A percentile compares a stretch with the other conserved stretches of the same genome.
These are phyloP conservation scores for Siderastrea siderea DNA, from an alignment of 92 coral and sea anemone species.

Conservation along the genomic window DNA sequence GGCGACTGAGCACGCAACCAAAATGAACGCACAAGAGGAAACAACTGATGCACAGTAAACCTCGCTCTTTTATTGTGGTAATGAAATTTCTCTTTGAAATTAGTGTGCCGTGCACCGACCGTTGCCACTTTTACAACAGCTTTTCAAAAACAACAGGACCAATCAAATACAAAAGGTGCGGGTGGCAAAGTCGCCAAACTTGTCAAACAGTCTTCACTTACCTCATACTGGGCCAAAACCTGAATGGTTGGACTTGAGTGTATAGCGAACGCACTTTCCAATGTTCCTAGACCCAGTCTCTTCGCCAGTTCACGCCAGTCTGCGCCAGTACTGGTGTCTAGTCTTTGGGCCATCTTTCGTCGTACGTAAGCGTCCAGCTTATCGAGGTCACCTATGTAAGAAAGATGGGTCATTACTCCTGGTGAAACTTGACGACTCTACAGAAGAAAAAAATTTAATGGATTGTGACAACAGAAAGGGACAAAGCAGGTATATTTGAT, in stretches of 20 bases:
- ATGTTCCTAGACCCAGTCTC: slow-evolving; percentile 64
- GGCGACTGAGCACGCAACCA: too few relatives aligned
- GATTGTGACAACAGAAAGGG: too few relatives aligned
- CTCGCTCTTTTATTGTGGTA: too few relatives aligned
- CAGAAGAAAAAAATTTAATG: too few relatives aligned
- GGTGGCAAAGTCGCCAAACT: not conserved
- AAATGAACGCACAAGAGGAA: too few relatives aligned
- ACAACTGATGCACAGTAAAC: too few relatives aligned
- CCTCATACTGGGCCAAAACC: slow-evolving; percentile 72
- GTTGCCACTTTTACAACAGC: too few relatives aligned
- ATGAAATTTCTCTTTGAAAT: too few relatives aligned
- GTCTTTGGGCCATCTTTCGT: slow-evolving; percentile 49
- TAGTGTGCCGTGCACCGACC: too few relatives aligned
- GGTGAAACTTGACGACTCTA: not conserved
- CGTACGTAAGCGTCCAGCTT: slow-evolving; percentile 53
- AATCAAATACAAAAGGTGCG: too few relatives aligned
- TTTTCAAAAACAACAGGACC: too few relatives aligned
- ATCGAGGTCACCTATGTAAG: slow-evolving; percentile 62
- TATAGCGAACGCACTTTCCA: slow-evolving; percentile 64
- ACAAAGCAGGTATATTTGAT: too few relatives aligned
- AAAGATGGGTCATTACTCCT: not conserved
- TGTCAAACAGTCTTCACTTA: not conserved
- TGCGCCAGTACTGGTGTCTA: slow-evolving; percentile 54
- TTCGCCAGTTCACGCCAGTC: slow-evolving; percentile 73
- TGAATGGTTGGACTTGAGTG: slow-evolving; percentile 69